Conservation (phyloP, 1,140 invertebrate species). For the Lepidurus packardi region DNA sequence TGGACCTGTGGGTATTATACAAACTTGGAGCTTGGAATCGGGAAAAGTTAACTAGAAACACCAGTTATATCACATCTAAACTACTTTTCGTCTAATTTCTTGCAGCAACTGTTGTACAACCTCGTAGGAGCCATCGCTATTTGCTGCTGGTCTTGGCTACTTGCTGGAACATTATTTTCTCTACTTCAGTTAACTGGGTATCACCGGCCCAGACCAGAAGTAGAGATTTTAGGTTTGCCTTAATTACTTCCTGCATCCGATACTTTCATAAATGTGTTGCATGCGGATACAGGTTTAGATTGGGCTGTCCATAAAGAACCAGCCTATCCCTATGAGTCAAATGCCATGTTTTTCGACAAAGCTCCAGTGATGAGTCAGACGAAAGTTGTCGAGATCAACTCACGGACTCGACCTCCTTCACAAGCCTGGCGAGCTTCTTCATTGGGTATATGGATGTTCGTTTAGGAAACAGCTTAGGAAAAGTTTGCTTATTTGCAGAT, state of each 20-base stretch:
- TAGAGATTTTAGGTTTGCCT: background rate
- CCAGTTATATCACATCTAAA: background rate
- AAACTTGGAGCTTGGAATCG: background rate
- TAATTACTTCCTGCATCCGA: too few relatives aligned
- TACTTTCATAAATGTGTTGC: background rate
- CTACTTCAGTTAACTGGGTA: background rate
- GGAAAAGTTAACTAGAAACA: background rate
- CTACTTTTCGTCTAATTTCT: background rate
- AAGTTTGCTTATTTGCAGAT: background rate
- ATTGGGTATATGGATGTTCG: background rate
- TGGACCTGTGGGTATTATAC: slow-evolving; percentile 41
- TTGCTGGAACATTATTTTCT: slow-evolving; percentile 47
- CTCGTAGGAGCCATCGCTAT: slow-evolving; percentile 48
- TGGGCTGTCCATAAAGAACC: slow-evolving; percentile 3
- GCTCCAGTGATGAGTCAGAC: background rate
- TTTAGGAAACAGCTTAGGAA: background rate
- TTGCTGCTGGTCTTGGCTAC: slow-evolving; percentile 45
- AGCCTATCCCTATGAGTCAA: background rate
- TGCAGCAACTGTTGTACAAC: slow-evolving; percentile 49
- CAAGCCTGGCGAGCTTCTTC: background rate
- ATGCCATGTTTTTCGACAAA: background rate
- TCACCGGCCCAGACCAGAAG: background rate
- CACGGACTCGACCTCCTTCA: too few relatives aligned
- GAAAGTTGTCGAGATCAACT: background rate
- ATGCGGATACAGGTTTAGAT: background rate